These are phyloP conservation scores for Morpho achilles DNA, from an alignment of 2,888 invertebrate species.

Conservation along the genomic window DNA sequence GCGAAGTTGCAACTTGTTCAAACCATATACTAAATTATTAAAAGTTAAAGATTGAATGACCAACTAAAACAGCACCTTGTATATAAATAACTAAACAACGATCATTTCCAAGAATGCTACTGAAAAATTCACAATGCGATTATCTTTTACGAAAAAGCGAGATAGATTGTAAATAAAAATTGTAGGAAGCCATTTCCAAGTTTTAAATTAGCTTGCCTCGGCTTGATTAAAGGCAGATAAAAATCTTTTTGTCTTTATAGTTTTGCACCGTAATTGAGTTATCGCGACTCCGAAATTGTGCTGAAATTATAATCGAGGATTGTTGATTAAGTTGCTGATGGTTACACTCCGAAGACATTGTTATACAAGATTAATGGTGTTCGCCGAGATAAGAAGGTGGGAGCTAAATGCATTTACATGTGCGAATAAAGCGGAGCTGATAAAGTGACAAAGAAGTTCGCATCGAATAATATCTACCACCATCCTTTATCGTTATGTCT, in stretches of 20 bases:
- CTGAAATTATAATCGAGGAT: slow-evolving; percentile 42
- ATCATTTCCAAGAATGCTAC: slow-evolving; percentile 13
- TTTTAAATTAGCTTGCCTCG: slow-evolving; percentile 22
- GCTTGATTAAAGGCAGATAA: slow-evolving; percentile 32
- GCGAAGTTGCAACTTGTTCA: too few relatives aligned
- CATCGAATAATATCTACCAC: slow-evolving; percentile 49
- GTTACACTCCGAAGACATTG: slow-evolving; percentile 63
- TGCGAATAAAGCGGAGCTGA: slow-evolving; percentile 71
- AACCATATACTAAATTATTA: too few relatives aligned
- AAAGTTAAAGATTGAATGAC: too few relatives aligned
- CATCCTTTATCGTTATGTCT: slow-evolving; percentile 25
- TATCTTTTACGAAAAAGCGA: slow-evolving; percentile 12
- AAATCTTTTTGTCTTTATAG: slow-evolving; percentile 33
- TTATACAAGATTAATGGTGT: slow-evolving; percentile 78
- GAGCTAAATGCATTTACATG: slow-evolving; percentile 78
- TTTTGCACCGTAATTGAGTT: slow-evolving; percentile 32
- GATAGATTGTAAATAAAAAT: slow-evolving; percentile 22
- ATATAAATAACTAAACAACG: slow-evolving; percentile 2
- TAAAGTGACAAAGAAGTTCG: slow-evolving; percentile 69
- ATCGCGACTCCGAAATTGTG: slow-evolving; percentile 41
- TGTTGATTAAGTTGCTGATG: slow-evolving; percentile 70
- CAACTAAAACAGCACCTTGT: background rate
- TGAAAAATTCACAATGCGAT: slow-evolving; percentile 7
- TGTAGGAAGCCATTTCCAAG: slow-evolving; percentile 18
- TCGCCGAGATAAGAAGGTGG: slow-evolving; percentile 67